Base-by-base conservation (phyloP, 2,888 invertebrate genomes). In the Brachyptera risi region DNA sequence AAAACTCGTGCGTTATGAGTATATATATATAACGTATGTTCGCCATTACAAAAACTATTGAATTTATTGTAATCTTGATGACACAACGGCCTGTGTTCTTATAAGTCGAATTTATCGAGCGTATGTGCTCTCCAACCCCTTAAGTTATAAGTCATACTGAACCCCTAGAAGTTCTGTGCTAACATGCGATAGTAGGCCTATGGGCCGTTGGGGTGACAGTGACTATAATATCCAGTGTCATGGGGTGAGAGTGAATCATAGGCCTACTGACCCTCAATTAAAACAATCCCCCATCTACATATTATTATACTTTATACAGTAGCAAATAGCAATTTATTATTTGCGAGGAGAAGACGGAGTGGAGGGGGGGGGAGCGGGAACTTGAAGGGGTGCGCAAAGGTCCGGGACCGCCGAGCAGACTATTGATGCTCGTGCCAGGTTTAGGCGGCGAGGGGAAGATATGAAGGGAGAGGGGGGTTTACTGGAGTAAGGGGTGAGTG, bases 351-450 rank as follows among this genome's bases (percentile, higher is more conserved):
- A 31, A 31, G 31, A 11, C 5, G 11, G 31, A 11, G 31, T 31
- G 21, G 47, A 11, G 44, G 3, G 17, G 44, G 17, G 24, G 38
- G 17, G 35, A 37, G 38, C 35, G 38, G 54, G 54, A 37, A 37
- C 21, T 35, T 21, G 54, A 21, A 54, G 38, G 38, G 54, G 54
- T 51, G 50, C 50, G 50, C 50, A 51, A 31, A 51, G 27, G 54
- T 54, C 54, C 54, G 54, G 54, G 54, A 31, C 38, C 24, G 38
- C 54, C 37, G 35, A 37, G 35, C 54, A 37, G 35, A 54, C 54
- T 54, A 54, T 54, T 54, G 54, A 54, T 54, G 54, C 54, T 37
- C 54, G 54, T 37, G 54, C 54, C 54, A 54, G 54, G 54, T 37
- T 37, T 31, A 7, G 21, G 35, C 21, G 54, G 54, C 21, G 35